Conservation (phyloP, 2,888 invertebrate genomes). For the Dryocosmus kuriphilus region DNA sequence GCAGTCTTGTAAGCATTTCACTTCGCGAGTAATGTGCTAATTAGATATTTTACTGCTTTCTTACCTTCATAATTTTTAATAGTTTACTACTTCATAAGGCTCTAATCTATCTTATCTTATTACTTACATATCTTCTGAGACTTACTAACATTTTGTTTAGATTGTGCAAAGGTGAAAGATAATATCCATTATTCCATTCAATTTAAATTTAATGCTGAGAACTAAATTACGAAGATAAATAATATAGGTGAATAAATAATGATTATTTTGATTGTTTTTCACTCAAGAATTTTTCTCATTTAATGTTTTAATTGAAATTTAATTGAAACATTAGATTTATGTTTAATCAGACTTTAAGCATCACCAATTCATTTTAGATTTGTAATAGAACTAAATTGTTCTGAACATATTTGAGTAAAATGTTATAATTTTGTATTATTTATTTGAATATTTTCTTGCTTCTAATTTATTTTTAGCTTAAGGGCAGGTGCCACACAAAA, state of each 20-base stretch:
- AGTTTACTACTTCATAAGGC: conserved; percentile 36
- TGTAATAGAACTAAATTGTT: not conserved
- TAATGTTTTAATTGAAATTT: no score
- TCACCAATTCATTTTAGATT: not conserved
- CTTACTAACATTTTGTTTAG: conserved; percentile 21
- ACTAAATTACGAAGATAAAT: no score
- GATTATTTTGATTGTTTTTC: not conserved
- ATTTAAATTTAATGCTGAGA: not conserved
- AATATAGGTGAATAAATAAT: not conserved
- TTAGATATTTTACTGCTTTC: conserved; percentile 41
- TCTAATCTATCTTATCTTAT: conserved; percentile 30
- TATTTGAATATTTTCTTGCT: not conserved
- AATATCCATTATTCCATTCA: no score
- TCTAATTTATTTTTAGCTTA: no score
- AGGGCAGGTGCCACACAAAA: no score
- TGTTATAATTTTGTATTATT: not conserved
- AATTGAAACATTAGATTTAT: no score
- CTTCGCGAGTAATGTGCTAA: conserved; percentile 10
- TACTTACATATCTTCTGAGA: conserved; percentile 14
- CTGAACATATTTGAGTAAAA: not conserved
- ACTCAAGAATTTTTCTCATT: not conserved
- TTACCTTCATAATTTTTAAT: conserved; percentile 46
- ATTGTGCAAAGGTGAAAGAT: no score
- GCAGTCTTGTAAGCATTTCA: conserved; percentile 6
- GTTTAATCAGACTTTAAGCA: not conserved